A percentile compares a stretch with the other conserved stretches of the same genome.
Conservation (phyloP, 2,113 vertebrate genomes). For the Oncorhynchus keta region DNA sequence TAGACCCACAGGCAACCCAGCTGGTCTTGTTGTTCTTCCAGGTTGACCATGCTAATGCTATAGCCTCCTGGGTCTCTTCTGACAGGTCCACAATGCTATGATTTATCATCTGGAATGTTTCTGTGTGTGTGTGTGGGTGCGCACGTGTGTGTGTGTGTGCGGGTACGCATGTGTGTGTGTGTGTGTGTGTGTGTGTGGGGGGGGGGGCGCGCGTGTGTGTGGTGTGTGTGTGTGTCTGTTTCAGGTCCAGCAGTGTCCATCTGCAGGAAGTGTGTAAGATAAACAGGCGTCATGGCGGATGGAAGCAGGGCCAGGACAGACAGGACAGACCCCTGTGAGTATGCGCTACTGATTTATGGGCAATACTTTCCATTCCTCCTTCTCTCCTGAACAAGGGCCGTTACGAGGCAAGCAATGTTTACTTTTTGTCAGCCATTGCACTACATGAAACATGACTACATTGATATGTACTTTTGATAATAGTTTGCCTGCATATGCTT, state of each 20-base stretch:
- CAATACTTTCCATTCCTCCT: neutral
- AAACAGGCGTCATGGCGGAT: constrained; percentile 57
- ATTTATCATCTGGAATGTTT: constrained; percentile 32
- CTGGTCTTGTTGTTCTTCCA: too few species aligned
- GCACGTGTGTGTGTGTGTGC: neutral
- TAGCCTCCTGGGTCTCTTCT: constrained; percentile 18
- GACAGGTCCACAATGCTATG: constrained; percentile 23
- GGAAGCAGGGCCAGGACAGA: constrained; percentile 36
- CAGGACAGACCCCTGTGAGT: constrained; percentile 18
- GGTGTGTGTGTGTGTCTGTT: neutral
- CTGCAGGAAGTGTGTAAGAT: constrained; percentile 51
- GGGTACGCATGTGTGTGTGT: neutral
- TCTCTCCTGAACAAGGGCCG: neutral
- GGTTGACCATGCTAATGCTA: neutral
- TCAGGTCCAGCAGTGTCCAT: constrained; percentile 9
- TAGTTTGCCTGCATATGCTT: neutral
- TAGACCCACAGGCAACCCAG: neutral
- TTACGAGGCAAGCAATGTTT: neutral
- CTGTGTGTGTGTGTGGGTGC: neutral
- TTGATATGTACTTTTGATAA: neutral
- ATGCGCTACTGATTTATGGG: neutral
- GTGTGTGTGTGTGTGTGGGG: neutral
- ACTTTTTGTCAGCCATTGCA: neutral
- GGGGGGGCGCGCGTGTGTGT: too few species aligned
- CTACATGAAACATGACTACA: neutral